Evolutionary conservation across 2,888 invertebrate species (phyloP).

Genomic region (Amphipoea oculea): DNA sequence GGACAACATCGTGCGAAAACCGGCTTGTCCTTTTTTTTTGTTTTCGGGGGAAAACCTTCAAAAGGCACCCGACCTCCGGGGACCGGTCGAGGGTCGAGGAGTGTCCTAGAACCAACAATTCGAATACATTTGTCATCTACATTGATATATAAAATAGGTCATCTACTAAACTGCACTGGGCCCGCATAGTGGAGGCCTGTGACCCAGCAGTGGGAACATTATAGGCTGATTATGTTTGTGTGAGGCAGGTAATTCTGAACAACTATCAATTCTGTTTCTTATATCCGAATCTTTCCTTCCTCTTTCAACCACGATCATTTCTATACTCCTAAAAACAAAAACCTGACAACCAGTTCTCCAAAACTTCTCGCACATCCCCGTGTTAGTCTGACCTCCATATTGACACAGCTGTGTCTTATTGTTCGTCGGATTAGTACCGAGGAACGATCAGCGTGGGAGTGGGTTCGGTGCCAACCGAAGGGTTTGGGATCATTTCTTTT

Average conservation of each 20-base stretch:
- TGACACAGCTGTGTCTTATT: slow-evolving; percentile 75
- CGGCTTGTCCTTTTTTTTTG: no score
- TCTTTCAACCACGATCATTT: background rate
- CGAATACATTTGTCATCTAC: no score
- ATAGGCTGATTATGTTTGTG: background rate
- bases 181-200: no score
- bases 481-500: slow-evolving; percentile 47
- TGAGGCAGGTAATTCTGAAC: background rate
- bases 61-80: no score
- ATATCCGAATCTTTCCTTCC: background rate
- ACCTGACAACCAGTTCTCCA: slow-evolving; percentile 18
- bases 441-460: slow-evolving; percentile 70
- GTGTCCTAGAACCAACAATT: no score
- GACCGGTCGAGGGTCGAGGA: no score
- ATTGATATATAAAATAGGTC: no score
- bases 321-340: slow-evolving; percentile 13
- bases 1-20: no score
- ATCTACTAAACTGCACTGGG: no score
- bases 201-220: no score
- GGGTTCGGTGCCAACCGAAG: slow-evolving; percentile 34
- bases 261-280: background rate
- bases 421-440: slow-evolving; percentile 71
- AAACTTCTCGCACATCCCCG: slow-evolving; percentile 40
- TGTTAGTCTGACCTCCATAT: slow-evolving; percentile 66
- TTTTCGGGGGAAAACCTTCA: no score